phyloP scores from a whole-genome alignment of 2,113 vertebrate genomes.

The Procavia capensis region DNA sequence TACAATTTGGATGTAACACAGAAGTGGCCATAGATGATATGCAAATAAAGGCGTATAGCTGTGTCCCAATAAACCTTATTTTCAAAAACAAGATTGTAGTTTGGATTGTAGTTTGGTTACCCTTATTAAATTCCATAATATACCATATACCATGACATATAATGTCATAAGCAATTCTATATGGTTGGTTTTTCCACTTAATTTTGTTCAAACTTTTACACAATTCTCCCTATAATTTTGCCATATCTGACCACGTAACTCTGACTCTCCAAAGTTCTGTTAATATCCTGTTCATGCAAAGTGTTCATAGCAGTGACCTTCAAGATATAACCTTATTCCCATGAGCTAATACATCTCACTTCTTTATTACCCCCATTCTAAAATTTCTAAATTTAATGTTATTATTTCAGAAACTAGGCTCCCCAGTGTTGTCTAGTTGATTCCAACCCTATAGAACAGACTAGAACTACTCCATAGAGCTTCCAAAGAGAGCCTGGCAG shows the following conservation, averaged over 20 bases:
- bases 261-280: background rate
- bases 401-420: background rate
- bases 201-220: background rate
- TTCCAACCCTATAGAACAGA: too few relatives aligned
- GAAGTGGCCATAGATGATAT: background rate
- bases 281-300: slow-evolving; percentile 7
- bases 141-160: background rate
- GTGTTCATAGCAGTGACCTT: background rate
- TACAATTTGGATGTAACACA: background rate
- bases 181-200: background rate
- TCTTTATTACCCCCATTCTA: slow-evolving; percentile 3
- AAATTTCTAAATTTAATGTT: background rate
- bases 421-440: too few relatives aligned
- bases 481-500: too few relatives aligned
- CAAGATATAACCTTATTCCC: background rate
- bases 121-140: background rate
- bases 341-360: background rate
- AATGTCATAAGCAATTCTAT: background rate
- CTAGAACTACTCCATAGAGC: too few relatives aligned
- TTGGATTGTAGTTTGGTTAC: background rate
- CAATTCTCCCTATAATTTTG: background rate
- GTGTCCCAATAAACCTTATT: background rate
- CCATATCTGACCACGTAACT: background rate
- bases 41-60: background rate
- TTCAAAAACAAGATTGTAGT: background rate